These are phyloP conservation scores for Nomada fucata DNA, from an alignment of 2,888 invertebrate genomes.

Conservation along the genomic window DNA sequence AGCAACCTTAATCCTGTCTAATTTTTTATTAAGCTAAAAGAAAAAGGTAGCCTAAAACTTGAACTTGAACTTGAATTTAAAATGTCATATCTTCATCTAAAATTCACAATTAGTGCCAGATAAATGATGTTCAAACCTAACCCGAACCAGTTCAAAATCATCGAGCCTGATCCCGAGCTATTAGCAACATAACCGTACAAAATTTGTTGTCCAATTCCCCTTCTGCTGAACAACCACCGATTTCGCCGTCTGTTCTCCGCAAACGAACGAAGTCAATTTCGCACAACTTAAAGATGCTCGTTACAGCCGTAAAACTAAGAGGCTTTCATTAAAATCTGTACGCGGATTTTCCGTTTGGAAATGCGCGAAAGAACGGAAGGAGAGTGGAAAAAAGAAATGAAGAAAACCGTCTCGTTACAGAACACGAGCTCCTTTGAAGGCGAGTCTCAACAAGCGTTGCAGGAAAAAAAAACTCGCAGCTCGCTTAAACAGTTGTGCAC, in stretches of 20 bases:
- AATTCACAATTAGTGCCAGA: too few species aligned
- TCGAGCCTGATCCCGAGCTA: too few species aligned
- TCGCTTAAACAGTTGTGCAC: conserved; percentile 65
- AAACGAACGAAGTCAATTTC: neutral
- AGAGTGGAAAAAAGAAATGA: neutral
- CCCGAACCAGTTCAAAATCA: too few species aligned
- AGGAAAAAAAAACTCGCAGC: conserved; percentile 47
- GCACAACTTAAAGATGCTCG: conserved; percentile 5
- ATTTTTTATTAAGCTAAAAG: too few species aligned
- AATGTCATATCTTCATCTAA: too few species aligned
- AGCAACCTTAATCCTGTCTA: too few species aligned
- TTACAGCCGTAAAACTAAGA: conserved; percentile 10
- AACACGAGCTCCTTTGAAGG: conserved; percentile 60
- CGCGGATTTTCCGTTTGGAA: conserved; percentile 9
- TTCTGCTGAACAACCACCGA: neutral
- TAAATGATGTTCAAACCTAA: too few species aligned
- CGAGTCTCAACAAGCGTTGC: conserved; percentile 33
- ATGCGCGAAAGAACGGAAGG: neutral
- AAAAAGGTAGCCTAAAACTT: too few species aligned
- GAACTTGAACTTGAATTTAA: too few species aligned
- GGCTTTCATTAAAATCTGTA: conserved; percentile 31
- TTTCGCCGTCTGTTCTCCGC: neutral
- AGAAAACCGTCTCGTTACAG: conserved; percentile 10
- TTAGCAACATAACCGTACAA: too few species aligned
- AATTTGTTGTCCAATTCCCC: neutral